Evolutionary conservation across 2,888 invertebrate species (phyloP), one percentile per base, ranked within the genome.

Genomic region (Drosophila nr. perissopoda): DNA sequence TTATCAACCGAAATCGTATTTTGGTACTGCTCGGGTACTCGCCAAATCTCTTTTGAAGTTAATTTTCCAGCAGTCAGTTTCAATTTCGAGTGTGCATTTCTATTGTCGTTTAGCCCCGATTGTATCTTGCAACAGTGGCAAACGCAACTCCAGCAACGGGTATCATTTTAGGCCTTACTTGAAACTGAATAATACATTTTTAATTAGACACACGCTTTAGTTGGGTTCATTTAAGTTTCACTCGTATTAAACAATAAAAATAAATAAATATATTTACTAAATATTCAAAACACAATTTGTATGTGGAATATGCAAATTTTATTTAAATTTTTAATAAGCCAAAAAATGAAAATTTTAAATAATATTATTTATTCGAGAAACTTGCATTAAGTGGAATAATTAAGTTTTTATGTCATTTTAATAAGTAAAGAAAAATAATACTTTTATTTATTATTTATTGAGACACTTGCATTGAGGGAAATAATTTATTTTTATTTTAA

Each of bases 1-100:
- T 82, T 82, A 82, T 76, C 82, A 80, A 80, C 71, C 71, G 62
- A 72, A 80, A 66, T 64, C 58, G 78, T 68, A 82, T 78, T 78
- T 82, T 74, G 80, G 78, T 78, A 75, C 69, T 76, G 76, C 70
- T 79, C 72, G 53, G 40, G 34, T 74, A 65, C 73, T 69, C 69
- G 68, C 73, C 63, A 83, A 83, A 80, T 82, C 84, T 77, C 79
- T 72, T 76, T 76, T 83, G 83, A 78, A 88, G 87, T 87, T 87
- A 88, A 89, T 89, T 88, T 89, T 88, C 88, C 88, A 83, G 80
- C 85, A 89, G 88, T 84, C 87, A 82, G 82, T 89, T 88, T 88
- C 83, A 88, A 88, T 88, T 88, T 88, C 69, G 71, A 82, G 75
- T 73, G 73, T 62, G 69, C 72, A 59, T 70, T 70, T 68, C 69